Evolutionary conservation across 2,888 invertebrate genomes (phyloP).

Genomic region (Tolmerus cingulatus): DNA sequence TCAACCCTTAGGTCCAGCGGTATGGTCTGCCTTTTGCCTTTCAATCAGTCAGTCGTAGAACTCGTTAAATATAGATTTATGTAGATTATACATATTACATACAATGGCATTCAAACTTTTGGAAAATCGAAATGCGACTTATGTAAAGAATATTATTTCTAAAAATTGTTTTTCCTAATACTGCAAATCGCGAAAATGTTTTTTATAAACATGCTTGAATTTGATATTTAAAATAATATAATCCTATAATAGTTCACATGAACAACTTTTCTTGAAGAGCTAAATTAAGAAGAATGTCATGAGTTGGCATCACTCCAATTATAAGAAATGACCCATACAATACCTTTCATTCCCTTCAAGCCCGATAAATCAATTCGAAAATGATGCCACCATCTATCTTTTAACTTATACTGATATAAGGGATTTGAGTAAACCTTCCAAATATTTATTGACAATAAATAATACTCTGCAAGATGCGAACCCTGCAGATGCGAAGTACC

Average conservation of each 20-base stretch:
- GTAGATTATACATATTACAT: no score
- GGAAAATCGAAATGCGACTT: no score
- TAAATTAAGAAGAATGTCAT: background rate
- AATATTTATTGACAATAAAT: conserved; percentile 1
- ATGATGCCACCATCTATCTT: background rate
- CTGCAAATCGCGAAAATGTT: no score
- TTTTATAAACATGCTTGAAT: no score
- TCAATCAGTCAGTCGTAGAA: no score
- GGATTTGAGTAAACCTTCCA: background rate
- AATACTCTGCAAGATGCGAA: background rate
- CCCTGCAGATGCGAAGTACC: background rate
- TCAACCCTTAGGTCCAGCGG: no score
- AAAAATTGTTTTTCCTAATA: no score
- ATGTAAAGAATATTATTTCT: no score
- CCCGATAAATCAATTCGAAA: background rate
- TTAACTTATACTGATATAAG: background rate
- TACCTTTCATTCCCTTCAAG: background rate
- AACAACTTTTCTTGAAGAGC: background rate
- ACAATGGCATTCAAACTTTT: no score
- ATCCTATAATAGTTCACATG: background rate
- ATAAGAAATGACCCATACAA: background rate
- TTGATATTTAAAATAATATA: background rate
- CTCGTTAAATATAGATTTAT: no score
- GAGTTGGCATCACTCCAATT: background rate
- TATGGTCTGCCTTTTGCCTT: no score